Base-by-base conservation (phyloP, 1,140 invertebrate genomes). In the Scaptomyza pallida region DNA sequence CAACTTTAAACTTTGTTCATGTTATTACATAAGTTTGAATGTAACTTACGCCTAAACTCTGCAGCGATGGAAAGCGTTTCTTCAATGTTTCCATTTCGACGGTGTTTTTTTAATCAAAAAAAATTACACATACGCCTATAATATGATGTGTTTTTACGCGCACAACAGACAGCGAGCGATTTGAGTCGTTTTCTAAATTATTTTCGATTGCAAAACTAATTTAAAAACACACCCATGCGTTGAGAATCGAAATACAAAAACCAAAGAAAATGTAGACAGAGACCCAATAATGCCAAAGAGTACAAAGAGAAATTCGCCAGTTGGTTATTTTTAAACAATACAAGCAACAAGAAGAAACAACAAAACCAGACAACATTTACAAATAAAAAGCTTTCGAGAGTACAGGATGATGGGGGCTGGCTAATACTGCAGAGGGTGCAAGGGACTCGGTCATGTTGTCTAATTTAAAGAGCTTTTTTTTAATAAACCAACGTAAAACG, bases 41-140 rank as follows among this genome's bases (percentile, higher is more conserved):
- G 26, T 48, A 19, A 91, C 91, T 91, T 91, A 92, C 91, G 69
- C 91, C 91, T 57, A 92, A 80, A 83, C 91, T 91, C 72, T 91
- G 81, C 59, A 92, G 75, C 70, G 91, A 92, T 47, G 91, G 91
- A 69, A 91, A 92, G 44, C 90, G 88, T 82, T 91, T 92, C 55
- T 92, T 92, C 13, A 92, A 65, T 37, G 89, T 89, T 56, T 91
- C 68, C 89, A 91, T 91, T 13, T 43, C 33, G 48, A 30, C 50
- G 17, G 35, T 26, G 21, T 35, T 19, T 13, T 47, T n/a, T n/a
- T n/a, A n/a, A n/a, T n/a, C n/a, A 47, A 35, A 52, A 23, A 63
- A 54, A 47, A 48, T 35, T 5, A 60, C 43, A 67, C 61, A 64
- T 68, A 63, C 50, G 26, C 17, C 30, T 47, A 70, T 15, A 23